A percentile compares a stretch with the other conserved stretches of the same genome.
These are phyloP conservation scores for Galerucella pusilla DNA, from an alignment of 2,888 invertebrate species.

Conservation along the genomic window DNA sequence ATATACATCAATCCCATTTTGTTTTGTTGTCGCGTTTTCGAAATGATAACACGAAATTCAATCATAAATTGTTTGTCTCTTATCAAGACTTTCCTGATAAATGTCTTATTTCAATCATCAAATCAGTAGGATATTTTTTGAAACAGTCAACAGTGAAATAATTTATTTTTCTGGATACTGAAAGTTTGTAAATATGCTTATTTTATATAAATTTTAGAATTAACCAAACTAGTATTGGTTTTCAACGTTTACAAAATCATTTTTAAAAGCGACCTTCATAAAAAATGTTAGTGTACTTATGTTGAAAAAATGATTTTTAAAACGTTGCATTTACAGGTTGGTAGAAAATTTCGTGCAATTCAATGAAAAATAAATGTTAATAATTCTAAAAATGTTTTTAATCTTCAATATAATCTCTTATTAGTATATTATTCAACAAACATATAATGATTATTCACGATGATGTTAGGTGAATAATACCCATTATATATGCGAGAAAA, in stretches of 20 bases:
- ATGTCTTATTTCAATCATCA: not conserved
- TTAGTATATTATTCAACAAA: too few relatives aligned
- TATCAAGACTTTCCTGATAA: not conserved
- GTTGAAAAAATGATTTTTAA: constrained; percentile 11
- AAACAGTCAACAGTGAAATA: not conserved
- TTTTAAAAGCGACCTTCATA: not conserved
- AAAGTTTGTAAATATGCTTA: constrained; percentile 9
- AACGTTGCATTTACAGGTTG: not conserved
- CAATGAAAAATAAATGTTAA: too few relatives aligned
- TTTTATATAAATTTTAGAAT: not conserved
- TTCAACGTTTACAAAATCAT: constrained; percentile 8
- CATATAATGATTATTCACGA: too few relatives aligned
- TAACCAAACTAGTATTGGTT: constrained; percentile 1
- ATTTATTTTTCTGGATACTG: not conserved
- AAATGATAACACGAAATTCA: too few relatives aligned
- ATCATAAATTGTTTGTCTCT: too few relatives aligned
- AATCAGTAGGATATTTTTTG: not conserved
- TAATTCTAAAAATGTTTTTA: too few relatives aligned
- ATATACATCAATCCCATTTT: too few relatives aligned
- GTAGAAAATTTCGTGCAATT: too few relatives aligned
- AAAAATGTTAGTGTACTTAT: not conserved
- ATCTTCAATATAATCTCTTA: too few relatives aligned
- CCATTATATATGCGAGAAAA: too few relatives aligned
- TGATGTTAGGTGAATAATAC: too few relatives aligned
- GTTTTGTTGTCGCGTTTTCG: too few relatives aligned